A percentile compares a stretch with the other conserved stretches of the same genome.
These are phyloP conservation scores for Tachyglossus aculeatus DNA, from an alignment of 2,797 vertebrate genomes.

Conservation along the genomic window DNA sequence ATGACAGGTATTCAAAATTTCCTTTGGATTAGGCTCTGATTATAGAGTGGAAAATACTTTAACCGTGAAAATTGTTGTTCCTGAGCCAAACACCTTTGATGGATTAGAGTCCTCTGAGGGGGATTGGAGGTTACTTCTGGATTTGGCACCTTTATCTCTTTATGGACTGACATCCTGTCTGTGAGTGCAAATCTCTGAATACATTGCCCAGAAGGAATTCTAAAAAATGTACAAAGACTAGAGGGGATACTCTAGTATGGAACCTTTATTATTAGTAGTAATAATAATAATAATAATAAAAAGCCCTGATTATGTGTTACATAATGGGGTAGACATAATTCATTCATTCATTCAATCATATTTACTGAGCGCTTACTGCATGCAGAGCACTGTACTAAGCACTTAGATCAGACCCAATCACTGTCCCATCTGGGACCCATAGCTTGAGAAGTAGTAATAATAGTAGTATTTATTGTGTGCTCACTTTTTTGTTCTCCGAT, in stretches of 20 bases:
- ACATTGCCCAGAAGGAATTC: neutral
- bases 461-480: too few species aligned
- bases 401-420: neutral
- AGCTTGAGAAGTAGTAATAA: too few species aligned
- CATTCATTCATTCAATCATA: too few species aligned
- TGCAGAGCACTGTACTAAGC: neutral
- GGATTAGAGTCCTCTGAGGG: conserved; percentile 38
- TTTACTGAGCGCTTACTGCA: neutral
- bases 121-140: neutral
- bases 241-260: neutral
- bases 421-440: too few species aligned
- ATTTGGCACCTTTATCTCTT: conserved; percentile 44
- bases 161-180: conserved; percentile 9
- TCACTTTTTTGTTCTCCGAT: too few species aligned
- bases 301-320: too few species aligned
- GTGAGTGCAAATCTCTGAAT: conserved; percentile 7
- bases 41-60: conserved; percentile 60
- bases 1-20: conserved; percentile 28
- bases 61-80: conserved; percentile 55
- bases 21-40: conserved; percentile 48
- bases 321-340: too few species aligned
- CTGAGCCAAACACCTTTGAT: conserved; percentile 53
- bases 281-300: too few species aligned
- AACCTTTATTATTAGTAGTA: too few species aligned
- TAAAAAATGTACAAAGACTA: neutral